phyloP scores from a whole-genome alignment of 1,140 invertebrate genomes.

The Rhyacophila brunnea region DNA sequence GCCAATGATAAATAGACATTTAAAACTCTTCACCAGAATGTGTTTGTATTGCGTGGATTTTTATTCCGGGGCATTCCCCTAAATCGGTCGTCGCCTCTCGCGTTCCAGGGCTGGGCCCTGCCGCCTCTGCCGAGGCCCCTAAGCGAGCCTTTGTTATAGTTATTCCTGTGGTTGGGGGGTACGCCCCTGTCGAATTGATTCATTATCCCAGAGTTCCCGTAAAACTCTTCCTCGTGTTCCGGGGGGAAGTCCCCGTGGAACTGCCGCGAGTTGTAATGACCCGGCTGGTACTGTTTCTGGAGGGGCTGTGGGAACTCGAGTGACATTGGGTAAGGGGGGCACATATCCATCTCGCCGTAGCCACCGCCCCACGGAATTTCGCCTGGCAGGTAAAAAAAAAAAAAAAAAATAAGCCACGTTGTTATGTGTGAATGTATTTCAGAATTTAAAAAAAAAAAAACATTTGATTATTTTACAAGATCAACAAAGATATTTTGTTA shows the following conservation, averaged over 20 bases:
- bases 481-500: too few species aligned
- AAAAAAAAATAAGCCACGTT: conserved; percentile 8
- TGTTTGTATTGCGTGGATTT: conserved; percentile 1
- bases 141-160: too few species aligned
- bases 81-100: conserved; percentile 11
- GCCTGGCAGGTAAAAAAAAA: conserved; percentile 12
- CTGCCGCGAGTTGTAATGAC: not conserved
- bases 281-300: not conserved
- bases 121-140: not conserved
- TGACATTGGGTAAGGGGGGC: not conserved
- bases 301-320: not conserved
- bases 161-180: too few species aligned
- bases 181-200: too few species aligned
- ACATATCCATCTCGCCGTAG: conserved; percentile 3
- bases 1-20: too few species aligned
- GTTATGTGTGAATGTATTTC: too few species aligned
- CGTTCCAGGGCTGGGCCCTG: conserved; percentile 10
- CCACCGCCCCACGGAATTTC: conserved; percentile 15
- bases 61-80: conserved; percentile 11
- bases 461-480: too few species aligned
- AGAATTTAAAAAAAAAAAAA: too few species aligned
- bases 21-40: too few species aligned
- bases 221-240: too few species aligned
- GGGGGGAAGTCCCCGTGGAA: not conserved
- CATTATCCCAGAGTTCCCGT: too few species aligned